These are phyloP conservation scores for Rhagophthalmus giganteus DNA, from an alignment of 2,888 invertebrate genomes.

Conservation along the genomic window DNA sequence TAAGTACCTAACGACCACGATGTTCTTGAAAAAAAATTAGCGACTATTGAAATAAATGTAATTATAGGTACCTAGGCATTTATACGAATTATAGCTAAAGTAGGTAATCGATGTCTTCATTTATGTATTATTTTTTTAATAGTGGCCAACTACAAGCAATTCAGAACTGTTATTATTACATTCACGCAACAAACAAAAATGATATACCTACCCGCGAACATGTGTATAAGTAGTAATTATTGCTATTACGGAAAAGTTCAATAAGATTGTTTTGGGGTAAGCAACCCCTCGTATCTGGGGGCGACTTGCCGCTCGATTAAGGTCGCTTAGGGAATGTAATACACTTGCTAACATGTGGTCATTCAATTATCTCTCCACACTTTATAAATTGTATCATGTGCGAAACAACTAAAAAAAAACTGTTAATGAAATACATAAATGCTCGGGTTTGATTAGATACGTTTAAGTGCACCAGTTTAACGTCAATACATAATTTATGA, in stretches of 20 bases:
- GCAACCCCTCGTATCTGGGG: slow-evolving; percentile 46
- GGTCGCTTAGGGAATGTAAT: slow-evolving; percentile 54
- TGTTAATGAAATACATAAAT: slow-evolving; percentile 2
- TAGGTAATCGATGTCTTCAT: no score
- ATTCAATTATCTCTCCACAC: slow-evolving; percentile 38
- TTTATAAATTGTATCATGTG: slow-evolving; percentile 51
- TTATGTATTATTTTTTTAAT: no score
- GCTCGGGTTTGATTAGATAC: neutral
- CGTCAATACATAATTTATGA: neutral
- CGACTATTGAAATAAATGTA: no score
- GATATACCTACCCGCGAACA: no score
- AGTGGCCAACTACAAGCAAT: no score
- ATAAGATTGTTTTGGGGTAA: slow-evolving; percentile 28
- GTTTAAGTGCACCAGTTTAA: neutral
- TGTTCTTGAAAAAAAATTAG: no score
- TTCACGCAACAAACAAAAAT: no score
- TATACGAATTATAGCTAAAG: no score
- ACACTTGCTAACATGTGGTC: slow-evolving; percentile 53
- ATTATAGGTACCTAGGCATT: no score
- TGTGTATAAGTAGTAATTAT: slow-evolving; percentile 28
- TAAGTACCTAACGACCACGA: no score
- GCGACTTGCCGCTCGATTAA: slow-evolving; percentile 56
- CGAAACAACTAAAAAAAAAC: slow-evolving; percentile 35
- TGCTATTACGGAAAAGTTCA: slow-evolving; percentile 18
- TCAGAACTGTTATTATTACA: no score